Evolutionary conservation across 2,797 vertebrate species (phyloP).

Genomic region (Onychomys leucogaster): DNA sequence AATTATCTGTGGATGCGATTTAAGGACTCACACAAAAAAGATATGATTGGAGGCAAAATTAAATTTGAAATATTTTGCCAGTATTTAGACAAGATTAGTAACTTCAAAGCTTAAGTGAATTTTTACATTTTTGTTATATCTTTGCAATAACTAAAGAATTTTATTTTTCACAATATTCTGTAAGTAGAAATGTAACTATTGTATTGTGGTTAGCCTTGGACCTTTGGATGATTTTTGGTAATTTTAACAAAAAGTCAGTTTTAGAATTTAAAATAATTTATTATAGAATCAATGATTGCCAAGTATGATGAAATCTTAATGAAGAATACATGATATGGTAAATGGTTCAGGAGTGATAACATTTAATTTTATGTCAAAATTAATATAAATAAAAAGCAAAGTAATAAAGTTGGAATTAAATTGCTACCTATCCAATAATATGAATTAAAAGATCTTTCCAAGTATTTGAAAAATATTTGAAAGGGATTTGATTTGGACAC

Average conservation of each 20-base stretch:
- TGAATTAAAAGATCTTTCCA: constrained; percentile 7
- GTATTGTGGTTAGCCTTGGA: not conserved
- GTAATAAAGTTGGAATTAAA: constrained; percentile 25
- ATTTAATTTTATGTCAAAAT: not conserved
- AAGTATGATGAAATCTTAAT: constrained; percentile 37
- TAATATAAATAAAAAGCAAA: not conserved
- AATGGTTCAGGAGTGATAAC: not conserved
- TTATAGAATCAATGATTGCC: constrained; percentile 1
- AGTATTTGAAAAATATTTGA: not conserved
- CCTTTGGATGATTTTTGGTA: not conserved
- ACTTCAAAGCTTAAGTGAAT: constrained; percentile 67
- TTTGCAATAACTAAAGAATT: constrained; percentile 22
- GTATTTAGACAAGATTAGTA: constrained; percentile 67
- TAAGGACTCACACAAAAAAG: constrained; percentile 58
- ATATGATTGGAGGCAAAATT: constrained; percentile 52
- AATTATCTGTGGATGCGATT: constrained; percentile 50
- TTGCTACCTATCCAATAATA: not conserved
- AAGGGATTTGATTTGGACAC: not conserved
- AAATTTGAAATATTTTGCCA: constrained; percentile 62
- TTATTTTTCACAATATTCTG: not conserved
- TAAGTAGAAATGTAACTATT: not conserved
- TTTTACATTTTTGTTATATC: not conserved
- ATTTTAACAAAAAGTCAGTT: not conserved
- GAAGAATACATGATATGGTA: not conserved
- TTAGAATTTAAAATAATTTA: constrained; percentile 36